phyloP scores from a whole-genome alignment of 2,797 vertebrate genomes.

The Orientallactaga sibirica region DNA sequence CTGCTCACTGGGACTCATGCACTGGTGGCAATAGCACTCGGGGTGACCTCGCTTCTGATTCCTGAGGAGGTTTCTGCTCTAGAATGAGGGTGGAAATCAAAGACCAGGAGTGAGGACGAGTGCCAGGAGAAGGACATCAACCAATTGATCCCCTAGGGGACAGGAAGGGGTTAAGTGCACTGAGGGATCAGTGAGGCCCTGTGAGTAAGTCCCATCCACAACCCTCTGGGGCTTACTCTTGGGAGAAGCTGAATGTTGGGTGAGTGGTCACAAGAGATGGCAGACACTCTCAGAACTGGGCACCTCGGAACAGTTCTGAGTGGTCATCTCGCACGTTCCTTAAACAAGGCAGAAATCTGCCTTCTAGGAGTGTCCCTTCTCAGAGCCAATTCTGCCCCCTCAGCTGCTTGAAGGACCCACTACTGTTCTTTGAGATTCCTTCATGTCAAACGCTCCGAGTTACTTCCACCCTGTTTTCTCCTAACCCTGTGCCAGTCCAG shows the following conservation, averaged over 20 bases:
- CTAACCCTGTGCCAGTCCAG: background rate
- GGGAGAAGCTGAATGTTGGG: background rate
- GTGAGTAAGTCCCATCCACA: rapidly evolving
- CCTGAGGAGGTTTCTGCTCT: background rate
- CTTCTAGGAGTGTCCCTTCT: background rate
- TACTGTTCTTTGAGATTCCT: background rate
- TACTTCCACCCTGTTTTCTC: too few species aligned
- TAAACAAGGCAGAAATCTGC: background rate
- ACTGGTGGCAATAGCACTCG: rapidly evolving
- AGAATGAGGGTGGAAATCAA: background rate
- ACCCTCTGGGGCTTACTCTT: background rate
- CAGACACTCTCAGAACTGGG: background rate
- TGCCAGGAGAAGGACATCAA: background rate
- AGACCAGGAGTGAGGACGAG: background rate
- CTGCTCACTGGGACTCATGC: rapidly evolving
- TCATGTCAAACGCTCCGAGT: background rate
- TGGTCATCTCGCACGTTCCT: background rate
- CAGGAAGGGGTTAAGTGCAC: rapidly evolving
- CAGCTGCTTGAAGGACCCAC: background rate
- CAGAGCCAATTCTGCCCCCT: background rate
- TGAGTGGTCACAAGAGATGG: background rate
- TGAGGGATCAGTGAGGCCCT: background rate
- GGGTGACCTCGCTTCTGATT: background rate
- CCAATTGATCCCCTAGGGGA: too few species aligned
- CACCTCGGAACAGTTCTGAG: background rate